Evolutionary conservation across 2,888 invertebrate genomes (phyloP).

Genomic region (Clitarchus hookeri): DNA sequence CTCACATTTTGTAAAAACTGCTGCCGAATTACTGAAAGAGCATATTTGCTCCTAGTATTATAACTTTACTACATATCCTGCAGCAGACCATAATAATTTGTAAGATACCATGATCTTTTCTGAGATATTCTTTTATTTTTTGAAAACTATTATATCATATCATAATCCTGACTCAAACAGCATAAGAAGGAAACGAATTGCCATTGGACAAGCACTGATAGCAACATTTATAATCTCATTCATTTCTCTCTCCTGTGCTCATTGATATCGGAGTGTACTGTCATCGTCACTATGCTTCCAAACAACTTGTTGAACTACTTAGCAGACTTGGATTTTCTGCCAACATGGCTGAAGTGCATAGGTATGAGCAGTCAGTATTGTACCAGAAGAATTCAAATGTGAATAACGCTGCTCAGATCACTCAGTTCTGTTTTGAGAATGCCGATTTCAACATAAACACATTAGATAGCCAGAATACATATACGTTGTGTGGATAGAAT

Average conservation of each 20-base stretch:
- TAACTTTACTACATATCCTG: no score
- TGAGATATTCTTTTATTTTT: not conserved
- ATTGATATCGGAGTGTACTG: not conserved
- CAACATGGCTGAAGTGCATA: not conserved
- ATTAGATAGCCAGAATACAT: not conserved
- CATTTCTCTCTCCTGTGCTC: not conserved
- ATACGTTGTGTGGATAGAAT: not conserved
- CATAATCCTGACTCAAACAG: no score
- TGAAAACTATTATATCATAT: not conserved
- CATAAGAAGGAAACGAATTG: not conserved
- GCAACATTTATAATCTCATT: not conserved
- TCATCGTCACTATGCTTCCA: not conserved
- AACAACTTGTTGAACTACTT: not conserved
- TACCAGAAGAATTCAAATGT: no score
- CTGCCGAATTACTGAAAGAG: no score
- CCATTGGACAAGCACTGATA: not conserved
- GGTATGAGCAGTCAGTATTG: not conserved
- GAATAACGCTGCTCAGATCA: not conserved
- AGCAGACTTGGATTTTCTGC: not conserved
- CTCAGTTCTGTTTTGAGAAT: not conserved
- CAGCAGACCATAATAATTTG: not conserved
- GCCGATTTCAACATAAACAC: not conserved
- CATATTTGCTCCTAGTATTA: not conserved
- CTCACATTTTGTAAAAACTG: not conserved
- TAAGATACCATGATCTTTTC: not conserved